phyloP scores from a whole-genome alignment of 2,888 invertebrate species.

The Diplazon laetatorius region DNA sequence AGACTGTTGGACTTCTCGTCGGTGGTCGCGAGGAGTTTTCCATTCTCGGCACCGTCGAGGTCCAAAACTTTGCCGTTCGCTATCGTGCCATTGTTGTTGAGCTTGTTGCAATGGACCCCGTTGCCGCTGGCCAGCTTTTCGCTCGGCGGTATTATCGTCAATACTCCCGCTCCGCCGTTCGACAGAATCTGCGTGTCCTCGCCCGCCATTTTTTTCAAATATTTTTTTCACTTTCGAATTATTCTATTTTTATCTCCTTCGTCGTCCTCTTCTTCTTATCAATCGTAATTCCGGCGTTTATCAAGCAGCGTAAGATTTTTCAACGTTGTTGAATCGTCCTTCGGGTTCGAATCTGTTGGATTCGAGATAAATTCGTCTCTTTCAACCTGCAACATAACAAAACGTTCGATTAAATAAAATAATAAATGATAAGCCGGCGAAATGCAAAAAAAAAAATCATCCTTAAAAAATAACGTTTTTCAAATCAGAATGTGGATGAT shows the following conservation, averaged over 20 bases:
- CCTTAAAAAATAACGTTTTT: no score
- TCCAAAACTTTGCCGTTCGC: slow-evolving; percentile 77
- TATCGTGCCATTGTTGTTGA: slow-evolving; percentile 78
- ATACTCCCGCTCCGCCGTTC: slow-evolving; percentile 74
- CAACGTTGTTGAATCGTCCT: slow-evolving; percentile 55
- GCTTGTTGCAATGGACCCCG: slow-evolving; percentile 75
- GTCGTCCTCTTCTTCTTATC: no score
- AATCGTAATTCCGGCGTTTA: not conserved
- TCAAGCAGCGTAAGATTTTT: slow-evolving; percentile 68
- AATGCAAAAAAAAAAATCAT: no score
- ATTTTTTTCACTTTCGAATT: not conserved
- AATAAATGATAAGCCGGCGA: no score
- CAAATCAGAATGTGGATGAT: no score
- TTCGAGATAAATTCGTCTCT: slow-evolving; percentile 49
- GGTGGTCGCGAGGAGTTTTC: slow-evolving; percentile 71
- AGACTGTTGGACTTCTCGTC: slow-evolving; percentile 76
- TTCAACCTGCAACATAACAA: slow-evolving; percentile 65
- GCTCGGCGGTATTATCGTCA: slow-evolving; percentile 78
- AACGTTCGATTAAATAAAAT: not conserved
- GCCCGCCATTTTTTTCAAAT: slow-evolving; percentile 74
- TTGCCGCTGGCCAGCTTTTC: slow-evolving; percentile 77
- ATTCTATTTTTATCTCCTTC: not conserved
- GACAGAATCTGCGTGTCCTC: slow-evolving; percentile 77
- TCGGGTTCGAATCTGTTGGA: slow-evolving; percentile 49
- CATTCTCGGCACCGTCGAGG: slow-evolving; percentile 75